Base-by-base conservation (phyloP, 2,888 invertebrate species). In the Imbricaverruca yamaguchii region DNA sequence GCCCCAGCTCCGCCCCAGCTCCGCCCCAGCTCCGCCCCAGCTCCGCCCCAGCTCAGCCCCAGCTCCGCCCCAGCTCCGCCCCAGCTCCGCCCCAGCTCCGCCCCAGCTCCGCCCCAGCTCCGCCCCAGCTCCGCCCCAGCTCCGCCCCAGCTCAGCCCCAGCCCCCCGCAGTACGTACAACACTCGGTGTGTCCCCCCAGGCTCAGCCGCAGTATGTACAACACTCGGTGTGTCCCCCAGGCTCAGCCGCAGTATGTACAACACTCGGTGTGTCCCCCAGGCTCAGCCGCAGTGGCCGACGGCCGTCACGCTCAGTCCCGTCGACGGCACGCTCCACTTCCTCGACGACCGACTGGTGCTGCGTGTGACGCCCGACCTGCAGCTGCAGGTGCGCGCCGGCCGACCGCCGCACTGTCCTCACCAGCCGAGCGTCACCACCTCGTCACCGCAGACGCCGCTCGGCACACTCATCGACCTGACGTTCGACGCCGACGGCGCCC, bases 271-370 rank as follows among this genome's bases (percentile, higher is more conserved):
- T 39, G 39, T 39, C 39, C 39, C 39, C 39, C 86, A 92, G 90
- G 92, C 97, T 6, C 96, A 96, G 86, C 89, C 98, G 18, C 95
- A 96, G 86, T 99, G 98, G 98, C 98, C 99, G 3, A 97, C 97
- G n/a, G 95, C 96, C 53, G 89, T 99, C 83, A 93, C 97, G 0
- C 89, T 98, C 80, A 97, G 97, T 86, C 97, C 97, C 0, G 89
- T 98, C 25, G 98, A 98, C 87, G 96, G 96, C 81, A 93, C 95
- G 0, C 89, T 99, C 15, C 96, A 98, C 87, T 96, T 99, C 85
- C 94, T 98, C 84, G 99, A 99, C 87, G 96, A 97, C 86, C 92
- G 96, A 85, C 91, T 97, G 79, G 95, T 98, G 4, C 89, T 97
- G 61, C 95, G 95, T 86, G 89, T 98, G 80, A 97, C 97, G 0